These are phyloP conservation scores for Callipepla californica DNA, from an alignment of 2,113 vertebrate genomes.

Conservation along the genomic window DNA sequence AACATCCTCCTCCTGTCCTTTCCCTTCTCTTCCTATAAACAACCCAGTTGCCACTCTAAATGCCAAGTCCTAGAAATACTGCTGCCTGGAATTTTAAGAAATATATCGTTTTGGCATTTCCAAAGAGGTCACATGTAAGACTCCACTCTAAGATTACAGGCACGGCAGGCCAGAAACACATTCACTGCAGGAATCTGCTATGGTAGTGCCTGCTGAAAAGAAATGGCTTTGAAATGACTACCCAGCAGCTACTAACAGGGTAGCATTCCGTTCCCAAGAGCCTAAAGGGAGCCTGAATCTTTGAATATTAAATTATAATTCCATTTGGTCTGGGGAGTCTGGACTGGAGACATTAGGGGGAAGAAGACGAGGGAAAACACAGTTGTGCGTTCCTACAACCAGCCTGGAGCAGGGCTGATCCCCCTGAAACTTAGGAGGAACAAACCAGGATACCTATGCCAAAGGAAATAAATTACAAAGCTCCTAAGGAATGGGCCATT, in stretches of 20 bases:
- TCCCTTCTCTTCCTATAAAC: slow-evolving; percentile 51
- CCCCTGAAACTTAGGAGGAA: neutral
- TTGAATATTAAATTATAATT: slow-evolving; percentile 68
- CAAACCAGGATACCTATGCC: neutral
- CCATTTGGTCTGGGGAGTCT: slow-evolving; percentile 62
- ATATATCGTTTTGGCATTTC: slow-evolving; percentile 52
- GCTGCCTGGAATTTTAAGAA: slow-evolving; percentile 7
- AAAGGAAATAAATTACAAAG: slow-evolving; percentile 39
- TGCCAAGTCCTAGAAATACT: slow-evolving; percentile 53
- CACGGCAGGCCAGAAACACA: slow-evolving; percentile 58
- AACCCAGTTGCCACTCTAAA: slow-evolving; percentile 40
- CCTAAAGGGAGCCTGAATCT: slow-evolving; percentile 53
- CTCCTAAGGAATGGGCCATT: neutral
- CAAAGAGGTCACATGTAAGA: slow-evolving; percentile 53
- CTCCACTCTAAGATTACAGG: slow-evolving; percentile 61
- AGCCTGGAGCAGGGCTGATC: neutral
- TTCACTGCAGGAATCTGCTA: slow-evolving; percentile 70
- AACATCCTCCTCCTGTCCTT: neutral
- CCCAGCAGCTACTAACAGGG: slow-evolving; percentile 65
- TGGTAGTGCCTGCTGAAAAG: slow-evolving; percentile 62
- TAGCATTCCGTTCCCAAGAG: slow-evolving; percentile 66
- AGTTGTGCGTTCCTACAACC: neutral
- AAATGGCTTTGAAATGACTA: slow-evolving; percentile 72
- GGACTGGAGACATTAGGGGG: slow-evolving; percentile 30
- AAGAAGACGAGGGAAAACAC: slow-evolving; percentile 36